A percentile compares a stretch with the other conserved stretches of the same genome.
Evolutionary conservation across 2,113 vertebrate species (phyloP).

Genomic region (Varanus komodoensis): DNA sequence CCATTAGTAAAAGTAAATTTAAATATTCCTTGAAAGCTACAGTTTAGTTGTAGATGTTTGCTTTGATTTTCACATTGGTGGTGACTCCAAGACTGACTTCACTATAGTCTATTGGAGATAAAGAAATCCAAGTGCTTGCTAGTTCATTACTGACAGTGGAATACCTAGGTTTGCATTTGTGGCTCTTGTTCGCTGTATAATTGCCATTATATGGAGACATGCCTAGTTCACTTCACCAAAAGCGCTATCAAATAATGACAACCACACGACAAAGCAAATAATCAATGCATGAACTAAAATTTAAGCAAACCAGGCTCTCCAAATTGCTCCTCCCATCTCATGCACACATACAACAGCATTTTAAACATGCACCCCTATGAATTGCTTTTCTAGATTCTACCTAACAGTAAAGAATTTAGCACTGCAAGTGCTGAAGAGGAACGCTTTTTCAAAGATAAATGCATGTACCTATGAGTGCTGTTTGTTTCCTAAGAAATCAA

Average conservation of each 20-base stretch:
- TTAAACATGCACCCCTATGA: neutral
- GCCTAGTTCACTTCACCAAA: neutral
- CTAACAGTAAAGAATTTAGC: neutral
- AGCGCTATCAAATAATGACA: neutral
- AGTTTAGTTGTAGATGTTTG: neutral
- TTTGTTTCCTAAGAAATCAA: neutral
- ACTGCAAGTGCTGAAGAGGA: neutral
- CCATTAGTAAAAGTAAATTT: neutral
- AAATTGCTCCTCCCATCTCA: too few relatives aligned
- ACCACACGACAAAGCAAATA: neutral
- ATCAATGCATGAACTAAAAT: neutral
- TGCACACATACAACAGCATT: neutral
- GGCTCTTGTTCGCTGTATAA: neutral
- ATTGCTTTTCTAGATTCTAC: neutral
- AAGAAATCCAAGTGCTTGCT: neutral
- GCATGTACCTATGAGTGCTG: neutral
- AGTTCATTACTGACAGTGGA: neutral
- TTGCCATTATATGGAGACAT: neutral
- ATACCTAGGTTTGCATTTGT: neutral
- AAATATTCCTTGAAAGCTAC: neutral
- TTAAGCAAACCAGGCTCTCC: neutral
- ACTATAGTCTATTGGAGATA: conserved; percentile 1
- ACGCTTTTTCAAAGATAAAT: neutral
- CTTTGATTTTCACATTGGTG: neutral
- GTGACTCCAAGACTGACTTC: neutral